phyloP scores from a whole-genome alignment of 64 coral and sea anemone genomes.

The Acropora yongei region DNA sequence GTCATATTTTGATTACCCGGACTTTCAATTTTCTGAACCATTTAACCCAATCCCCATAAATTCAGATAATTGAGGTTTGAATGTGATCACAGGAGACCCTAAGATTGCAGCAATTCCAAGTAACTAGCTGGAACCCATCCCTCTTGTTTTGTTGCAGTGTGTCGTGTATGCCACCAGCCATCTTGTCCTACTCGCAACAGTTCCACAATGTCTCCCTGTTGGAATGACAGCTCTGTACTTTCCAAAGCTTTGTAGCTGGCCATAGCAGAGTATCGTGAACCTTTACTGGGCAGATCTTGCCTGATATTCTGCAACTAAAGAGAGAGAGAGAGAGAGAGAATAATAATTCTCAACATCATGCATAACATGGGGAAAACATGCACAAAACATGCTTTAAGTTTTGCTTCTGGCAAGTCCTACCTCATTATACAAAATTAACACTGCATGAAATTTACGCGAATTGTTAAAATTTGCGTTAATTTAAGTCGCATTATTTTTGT shows the following conservation, averaged over 20 bases:
- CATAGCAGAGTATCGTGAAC: constrained; percentile 63
- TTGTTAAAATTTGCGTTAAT: too few relatives aligned
- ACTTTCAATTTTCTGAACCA: too few relatives aligned
- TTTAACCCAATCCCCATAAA: too few relatives aligned
- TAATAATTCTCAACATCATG: too few relatives aligned
- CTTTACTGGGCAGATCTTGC: neutral
- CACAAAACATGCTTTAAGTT: too few relatives aligned
- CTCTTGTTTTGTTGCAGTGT: constrained; percentile 59
- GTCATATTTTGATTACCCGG: too few relatives aligned
- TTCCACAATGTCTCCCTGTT: constrained; percentile 75
- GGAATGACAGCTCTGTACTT: constrained; percentile 68
- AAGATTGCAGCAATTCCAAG: constrained; percentile 25
- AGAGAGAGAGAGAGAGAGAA: neutral
- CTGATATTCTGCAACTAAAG: neutral
- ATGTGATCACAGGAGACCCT: neutral
- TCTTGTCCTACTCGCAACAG: constrained; percentile 84
- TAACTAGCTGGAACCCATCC: constrained; percentile 98
- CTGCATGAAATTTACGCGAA: too few relatives aligned
- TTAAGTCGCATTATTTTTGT: too few relatives aligned
- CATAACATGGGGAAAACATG: too few relatives aligned
- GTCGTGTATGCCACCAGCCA: constrained; percentile 94
- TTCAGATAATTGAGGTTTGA: too few relatives aligned
- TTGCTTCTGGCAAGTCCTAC: neutral
- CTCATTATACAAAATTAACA: too few relatives aligned
- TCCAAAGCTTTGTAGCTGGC: constrained; percentile 79